Evolutionary conservation across 2,797 vertebrate genomes (phyloP), one percentile per base, ranked within the genome.

Genomic region (Myotis daubentonii): DNA sequence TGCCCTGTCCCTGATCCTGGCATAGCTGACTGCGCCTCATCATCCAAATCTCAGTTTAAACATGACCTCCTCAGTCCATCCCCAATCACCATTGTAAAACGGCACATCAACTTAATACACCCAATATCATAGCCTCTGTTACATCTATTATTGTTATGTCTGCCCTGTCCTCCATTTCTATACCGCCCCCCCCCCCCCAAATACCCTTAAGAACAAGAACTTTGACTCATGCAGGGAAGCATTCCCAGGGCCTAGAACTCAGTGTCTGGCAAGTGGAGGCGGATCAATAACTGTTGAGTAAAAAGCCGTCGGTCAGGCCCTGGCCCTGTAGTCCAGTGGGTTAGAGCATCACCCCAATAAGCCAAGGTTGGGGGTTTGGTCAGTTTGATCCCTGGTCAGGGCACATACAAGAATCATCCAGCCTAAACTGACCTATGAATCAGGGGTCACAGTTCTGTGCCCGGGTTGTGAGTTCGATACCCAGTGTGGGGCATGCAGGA

Each of bases 141-240:
- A 30, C 30, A 70, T 28, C 44, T 78, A 20, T 49, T 75, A 60
- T 60, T 94, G 60, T 60, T 55, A 76, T 28, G 51, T 91, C 38
- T 47, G 38, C 25, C 49, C 20, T 1, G 19, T 10, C 6, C 57
- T 36, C 20, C 22, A 49, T 9, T 86, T 65, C 10, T 7, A 44
- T 30, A 2, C 13, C 1, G 2, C 3, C 33, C 1, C 5, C 3
- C 25, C 9, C 8, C 25, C 9, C 8, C 4, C 36, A 30, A 81
- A 72, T 16, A 62, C 57, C 30, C 30, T 47, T 65, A 87, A 57
- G 11, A 53, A 86, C 49, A 75, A 53, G 62, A 47, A 51, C n/a
- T 49, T 62, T n/a, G 41, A 20, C 38, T 62, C 60, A 70, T 22
- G 86, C 41, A 33, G 30, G 41, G 28, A 47, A 41, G 49, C 79